Conservation (phyloP, 2,113 vertebrate genomes). For the Pachypanchax playfairii region DNA sequence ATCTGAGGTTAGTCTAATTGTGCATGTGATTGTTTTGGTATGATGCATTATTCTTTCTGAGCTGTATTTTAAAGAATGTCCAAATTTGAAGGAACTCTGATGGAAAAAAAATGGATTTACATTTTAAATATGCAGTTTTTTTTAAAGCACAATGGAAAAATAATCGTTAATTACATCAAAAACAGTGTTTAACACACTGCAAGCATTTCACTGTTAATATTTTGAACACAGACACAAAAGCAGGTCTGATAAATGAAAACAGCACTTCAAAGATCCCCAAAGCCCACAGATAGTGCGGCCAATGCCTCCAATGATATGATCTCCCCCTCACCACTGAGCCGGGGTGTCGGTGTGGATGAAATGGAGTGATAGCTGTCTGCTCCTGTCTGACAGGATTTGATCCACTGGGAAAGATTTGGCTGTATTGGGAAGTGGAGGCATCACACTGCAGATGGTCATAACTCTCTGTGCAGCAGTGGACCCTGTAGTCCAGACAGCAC, state of each 20-base stretch:
- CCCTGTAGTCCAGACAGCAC: constrained; percentile 35
- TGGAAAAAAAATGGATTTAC: too few relatives aligned
- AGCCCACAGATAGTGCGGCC: constrained; percentile 50
- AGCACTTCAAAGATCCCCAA: constrained; percentile 49
- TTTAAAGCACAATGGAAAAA: too few relatives aligned
- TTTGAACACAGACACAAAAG: constrained; percentile 63
- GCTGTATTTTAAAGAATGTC: too few relatives aligned
- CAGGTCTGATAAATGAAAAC: constrained; percentile 55
- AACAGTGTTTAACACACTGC: too few relatives aligned
- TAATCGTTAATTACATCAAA: too few relatives aligned
- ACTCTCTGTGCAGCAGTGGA: constrained; percentile 50
- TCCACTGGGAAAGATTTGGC: constrained; percentile 64
- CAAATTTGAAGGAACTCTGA: too few relatives aligned
- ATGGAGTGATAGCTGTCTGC: constrained; percentile 71
- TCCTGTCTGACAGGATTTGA: constrained; percentile 70
- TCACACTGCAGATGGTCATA: constrained; percentile 52
- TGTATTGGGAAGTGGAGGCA: constrained; percentile 50
- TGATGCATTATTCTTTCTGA: too few relatives aligned
- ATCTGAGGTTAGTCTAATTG: background rate
- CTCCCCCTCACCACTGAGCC: constrained; percentile 42
- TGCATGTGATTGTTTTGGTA: too few relatives aligned
- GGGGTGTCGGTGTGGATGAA: constrained; percentile 60
- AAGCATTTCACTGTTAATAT: constrained; percentile 40
- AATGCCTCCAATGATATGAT: constrained; percentile 58
- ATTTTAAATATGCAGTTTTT: too few relatives aligned